Percentiles rank a stretch among this genome's conserved stretches.
These are phyloP conservation scores for Drymodes brunneopygia DNA, from an alignment of 2,113 vertebrate species.

Conservation along the genomic window DNA sequence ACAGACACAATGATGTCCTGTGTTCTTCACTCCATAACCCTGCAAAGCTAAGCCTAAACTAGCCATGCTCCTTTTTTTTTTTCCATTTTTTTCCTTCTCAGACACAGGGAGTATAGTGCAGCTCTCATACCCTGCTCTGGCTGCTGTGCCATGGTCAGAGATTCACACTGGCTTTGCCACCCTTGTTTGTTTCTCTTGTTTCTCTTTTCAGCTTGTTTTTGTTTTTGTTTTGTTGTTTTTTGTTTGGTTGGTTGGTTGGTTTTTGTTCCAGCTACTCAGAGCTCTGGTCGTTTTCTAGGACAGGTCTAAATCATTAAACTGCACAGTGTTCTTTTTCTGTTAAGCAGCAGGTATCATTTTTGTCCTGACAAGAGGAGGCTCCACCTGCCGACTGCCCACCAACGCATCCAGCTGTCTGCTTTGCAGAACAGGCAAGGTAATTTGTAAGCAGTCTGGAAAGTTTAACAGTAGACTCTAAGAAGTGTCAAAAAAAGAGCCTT, in stretches of 20 bases:
- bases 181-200: not conserved
- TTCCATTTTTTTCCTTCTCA: not conserved
- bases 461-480: conserved; percentile 75
- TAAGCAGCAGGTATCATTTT: conserved; percentile 73
- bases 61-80: not conserved
- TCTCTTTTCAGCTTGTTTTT: not conserved
- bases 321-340: conserved; percentile 69
- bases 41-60: conserved; percentile 48
- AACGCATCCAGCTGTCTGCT: conserved; percentile 75
- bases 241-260: too few species aligned
- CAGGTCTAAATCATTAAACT: conserved; percentile 67
- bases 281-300: conserved; percentile 46
- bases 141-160: not conserved
- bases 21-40: conserved; percentile 61
- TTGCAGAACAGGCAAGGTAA: conserved; percentile 71
- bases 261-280: not conserved
- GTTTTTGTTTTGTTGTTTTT: not conserved
- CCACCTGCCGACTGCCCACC: conserved; percentile 71
- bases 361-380: conserved; percentile 73
- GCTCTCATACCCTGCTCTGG: not conserved
- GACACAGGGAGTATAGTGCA: not conserved
- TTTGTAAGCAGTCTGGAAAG: conserved; percentile 77
- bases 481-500: conserved; percentile 74
- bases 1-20: conserved; percentile 77
- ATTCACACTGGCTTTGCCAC: not conserved